Conservation (phyloP, 1,140 invertebrate genomes). For the Drosophila pandora region DNA sequence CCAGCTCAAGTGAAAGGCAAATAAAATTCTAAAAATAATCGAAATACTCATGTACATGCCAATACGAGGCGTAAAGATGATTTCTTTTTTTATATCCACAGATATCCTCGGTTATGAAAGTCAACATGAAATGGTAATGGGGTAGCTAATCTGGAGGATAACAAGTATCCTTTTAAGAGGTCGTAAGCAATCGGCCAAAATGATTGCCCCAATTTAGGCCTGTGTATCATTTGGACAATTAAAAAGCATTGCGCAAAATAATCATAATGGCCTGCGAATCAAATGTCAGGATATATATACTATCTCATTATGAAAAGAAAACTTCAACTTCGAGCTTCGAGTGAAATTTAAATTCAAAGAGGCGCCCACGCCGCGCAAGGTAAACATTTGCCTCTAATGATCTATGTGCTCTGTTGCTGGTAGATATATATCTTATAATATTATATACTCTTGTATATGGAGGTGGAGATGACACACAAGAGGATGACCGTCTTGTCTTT, state of each 20-base stretch:
- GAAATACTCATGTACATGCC: conserved; percentile 8
- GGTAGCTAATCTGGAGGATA: background rate
- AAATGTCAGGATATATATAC: conserved; percentile 25
- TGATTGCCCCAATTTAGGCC: background rate
- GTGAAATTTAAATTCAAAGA: conserved; percentile 37
- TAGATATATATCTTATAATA: background rate
- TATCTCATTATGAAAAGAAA: background rate
- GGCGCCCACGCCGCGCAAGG: conserved; percentile 6
- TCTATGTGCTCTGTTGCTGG: conserved; percentile 48
- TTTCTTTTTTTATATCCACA: conserved; percentile 12
- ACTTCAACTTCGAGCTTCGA: background rate
- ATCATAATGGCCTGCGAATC: conserved; percentile 27
- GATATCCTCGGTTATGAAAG: conserved; percentile 24
- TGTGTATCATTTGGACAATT: background rate
- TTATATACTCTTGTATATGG: background rate
- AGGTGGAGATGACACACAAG: conserved; percentile 5
- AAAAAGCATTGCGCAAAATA: conserved; percentile 5
- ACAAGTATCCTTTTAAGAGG: background rate
- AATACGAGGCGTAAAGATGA: conserved; percentile 32
- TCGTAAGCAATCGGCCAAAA: background rate
- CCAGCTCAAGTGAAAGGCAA: conserved; percentile 31
- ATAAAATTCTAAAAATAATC: conserved; percentile 42
- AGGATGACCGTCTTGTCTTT: background rate
- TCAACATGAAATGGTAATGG: conserved; percentile 1
- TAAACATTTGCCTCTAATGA: conserved; percentile 70